Conservation (phyloP, 2,113 vertebrate genomes). For the Synodontis membranacea region DNA sequence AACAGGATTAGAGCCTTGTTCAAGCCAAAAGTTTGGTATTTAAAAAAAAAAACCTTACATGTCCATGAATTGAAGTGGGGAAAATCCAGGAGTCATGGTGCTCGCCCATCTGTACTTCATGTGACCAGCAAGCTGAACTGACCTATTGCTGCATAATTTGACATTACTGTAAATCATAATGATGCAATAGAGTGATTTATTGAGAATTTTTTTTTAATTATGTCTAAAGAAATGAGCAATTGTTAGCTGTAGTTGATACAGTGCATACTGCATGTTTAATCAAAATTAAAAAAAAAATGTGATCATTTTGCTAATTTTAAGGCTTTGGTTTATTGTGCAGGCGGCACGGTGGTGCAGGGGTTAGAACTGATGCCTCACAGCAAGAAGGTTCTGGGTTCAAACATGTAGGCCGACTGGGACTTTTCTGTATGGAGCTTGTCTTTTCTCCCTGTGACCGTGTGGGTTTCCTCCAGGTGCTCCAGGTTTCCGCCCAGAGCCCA, state of each 20-base stretch:
- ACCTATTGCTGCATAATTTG: neutral
- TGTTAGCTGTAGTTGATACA: neutral
- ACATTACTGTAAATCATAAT: neutral
- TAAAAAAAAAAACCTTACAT: neutral
- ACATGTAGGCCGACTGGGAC: no score
- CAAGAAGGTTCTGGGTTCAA: no score
- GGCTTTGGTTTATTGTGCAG: neutral
- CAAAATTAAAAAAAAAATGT: neutral
- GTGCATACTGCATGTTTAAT: neutral
- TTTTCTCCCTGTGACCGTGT: no score
- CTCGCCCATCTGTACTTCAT: neutral
- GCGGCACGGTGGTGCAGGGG: no score
- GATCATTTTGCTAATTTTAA: neutral
- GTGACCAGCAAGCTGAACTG: neutral
- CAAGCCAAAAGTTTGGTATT: neutral
- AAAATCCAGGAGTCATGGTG: neutral
- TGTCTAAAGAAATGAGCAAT: neutral
- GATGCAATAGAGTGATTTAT: neutral
- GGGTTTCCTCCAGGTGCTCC: no score
- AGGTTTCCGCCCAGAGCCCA: no score
- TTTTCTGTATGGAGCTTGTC: no score
- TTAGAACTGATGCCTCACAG: no score
- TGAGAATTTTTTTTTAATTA: neutral
- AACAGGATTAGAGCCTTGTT: neutral
- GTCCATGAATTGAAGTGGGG: neutral